These are phyloP conservation scores for Colius striatus DNA, from an alignment of 2,113 vertebrate species.

Conservation along the genomic window DNA sequence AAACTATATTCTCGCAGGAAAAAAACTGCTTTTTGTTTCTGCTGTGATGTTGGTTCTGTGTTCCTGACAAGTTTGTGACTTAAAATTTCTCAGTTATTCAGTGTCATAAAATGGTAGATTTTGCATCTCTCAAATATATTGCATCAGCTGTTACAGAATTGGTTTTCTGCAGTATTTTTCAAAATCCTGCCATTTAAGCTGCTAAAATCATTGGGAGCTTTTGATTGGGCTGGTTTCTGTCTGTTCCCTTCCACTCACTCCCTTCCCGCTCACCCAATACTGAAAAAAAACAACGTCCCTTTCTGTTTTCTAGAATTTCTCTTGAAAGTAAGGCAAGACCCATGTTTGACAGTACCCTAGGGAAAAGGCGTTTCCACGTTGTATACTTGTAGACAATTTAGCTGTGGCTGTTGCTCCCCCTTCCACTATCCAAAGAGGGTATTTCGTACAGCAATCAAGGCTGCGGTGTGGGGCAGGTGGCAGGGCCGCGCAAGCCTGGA, in stretches of 20 bases:
- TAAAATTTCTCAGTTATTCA: neutral
- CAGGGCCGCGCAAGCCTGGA: neutral
- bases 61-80: neutral
- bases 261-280: accelerated
- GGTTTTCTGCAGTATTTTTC: neutral
- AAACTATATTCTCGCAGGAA: neutral
- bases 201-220: neutral
- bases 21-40: neutral
- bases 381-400: accelerated
- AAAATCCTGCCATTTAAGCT: neutral
- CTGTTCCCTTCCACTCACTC: neutral
- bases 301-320: neutral
- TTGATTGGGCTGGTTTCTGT: neutral
- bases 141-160: accelerated
- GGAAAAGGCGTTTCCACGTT: neutral
- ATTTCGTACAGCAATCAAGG: neutral
- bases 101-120: accelerated
- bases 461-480: neutral
- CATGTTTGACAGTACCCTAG: neutral
- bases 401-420: neutral
- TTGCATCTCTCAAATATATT: neutral
- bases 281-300: neutral
- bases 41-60: neutral
- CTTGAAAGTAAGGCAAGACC: too few relatives aligned
- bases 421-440: accelerated